Evolutionary conservation across 2,888 invertebrate genomes (phyloP).

Genomic region (Cryptocephalus primarius): DNA sequence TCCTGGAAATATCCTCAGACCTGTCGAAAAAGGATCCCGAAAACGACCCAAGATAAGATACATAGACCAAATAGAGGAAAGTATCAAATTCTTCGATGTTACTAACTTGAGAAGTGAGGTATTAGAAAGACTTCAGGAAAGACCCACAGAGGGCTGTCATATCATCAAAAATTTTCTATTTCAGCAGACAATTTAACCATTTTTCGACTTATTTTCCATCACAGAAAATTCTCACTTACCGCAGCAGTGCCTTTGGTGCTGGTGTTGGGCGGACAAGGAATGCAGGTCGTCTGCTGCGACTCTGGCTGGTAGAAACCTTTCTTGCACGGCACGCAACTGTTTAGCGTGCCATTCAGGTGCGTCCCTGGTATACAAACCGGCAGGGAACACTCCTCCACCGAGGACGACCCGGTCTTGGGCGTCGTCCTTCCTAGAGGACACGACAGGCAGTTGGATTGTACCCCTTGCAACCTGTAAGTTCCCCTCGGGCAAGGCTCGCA

Average conservation of each 20-base stretch:
- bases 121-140: no score
- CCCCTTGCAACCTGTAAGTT: slow-evolving; percentile 56
- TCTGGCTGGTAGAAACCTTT: slow-evolving; percentile 87
- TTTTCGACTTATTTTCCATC: no score
- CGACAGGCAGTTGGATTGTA: slow-evolving; percentile 75
- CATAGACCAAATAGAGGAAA: no score
- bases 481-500: slow-evolving; percentile 86
- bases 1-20: no score
- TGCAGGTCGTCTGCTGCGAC: slow-evolving; percentile 75
- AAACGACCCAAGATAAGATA: no score
- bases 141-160: no score
- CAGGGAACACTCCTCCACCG: slow-evolving; percentile 83
- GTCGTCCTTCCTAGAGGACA: slow-evolving; percentile 90
- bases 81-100: no score
- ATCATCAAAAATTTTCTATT: no score
- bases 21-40: no score
- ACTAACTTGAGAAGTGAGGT: no score
- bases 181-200: no score
- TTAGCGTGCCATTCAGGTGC: slow-evolving; percentile 75
- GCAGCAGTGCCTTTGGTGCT: slow-evolving; percentile 77
- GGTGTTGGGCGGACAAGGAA: slow-evolving; percentile 81
- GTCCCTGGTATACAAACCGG: slow-evolving; percentile 79
- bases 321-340: slow-evolving; percentile 77
- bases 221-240: slow-evolving; percentile 45
- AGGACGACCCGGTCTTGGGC: slow-evolving; percentile 69